Percentiles rank a stretch among this genome's conserved stretches.
phyloP scores from a whole-genome alignment of 2,888 invertebrate species.

The Seira ritae region DNA sequence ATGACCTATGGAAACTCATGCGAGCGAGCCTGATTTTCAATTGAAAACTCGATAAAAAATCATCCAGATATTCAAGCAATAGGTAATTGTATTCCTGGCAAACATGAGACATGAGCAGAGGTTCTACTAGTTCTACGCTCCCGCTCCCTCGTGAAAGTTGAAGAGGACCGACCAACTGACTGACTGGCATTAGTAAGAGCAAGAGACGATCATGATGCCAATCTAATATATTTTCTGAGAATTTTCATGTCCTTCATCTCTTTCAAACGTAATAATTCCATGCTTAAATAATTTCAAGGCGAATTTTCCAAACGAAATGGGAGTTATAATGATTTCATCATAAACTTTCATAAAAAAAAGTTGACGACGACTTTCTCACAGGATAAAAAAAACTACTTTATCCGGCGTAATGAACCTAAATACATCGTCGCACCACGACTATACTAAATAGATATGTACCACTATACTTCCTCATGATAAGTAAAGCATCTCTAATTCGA shows the following conservation, averaged over 20 bases:
- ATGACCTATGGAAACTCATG: neutral
- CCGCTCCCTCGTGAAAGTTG: no score
- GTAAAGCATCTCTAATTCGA: slow-evolving; percentile 7
- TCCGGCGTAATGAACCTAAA: no score
- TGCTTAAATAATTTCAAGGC: neutral
- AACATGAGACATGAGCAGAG: no score
- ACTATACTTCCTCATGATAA: neutral
- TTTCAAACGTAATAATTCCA: neutral
- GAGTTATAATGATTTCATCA: neutral
- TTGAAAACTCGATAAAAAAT: neutral
- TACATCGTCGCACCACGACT: neutral
- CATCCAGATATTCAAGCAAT: no score
- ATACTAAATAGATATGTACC: neutral
- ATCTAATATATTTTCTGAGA: neutral
- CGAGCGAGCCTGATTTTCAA: neutral
- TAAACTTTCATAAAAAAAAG: neutral
- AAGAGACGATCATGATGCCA: no score
- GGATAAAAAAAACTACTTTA: no score
- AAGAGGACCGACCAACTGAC: no score
- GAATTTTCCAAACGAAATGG: neutral
- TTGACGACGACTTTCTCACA: no score
- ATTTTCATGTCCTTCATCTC: neutral
- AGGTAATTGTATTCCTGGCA: no score
- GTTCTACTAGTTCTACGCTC: no score
- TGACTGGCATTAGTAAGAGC: no score